These are phyloP conservation scores for Malurus leucopterus DNA, from an alignment of 2,797 vertebrate genomes.

Conservation along the genomic window DNA sequence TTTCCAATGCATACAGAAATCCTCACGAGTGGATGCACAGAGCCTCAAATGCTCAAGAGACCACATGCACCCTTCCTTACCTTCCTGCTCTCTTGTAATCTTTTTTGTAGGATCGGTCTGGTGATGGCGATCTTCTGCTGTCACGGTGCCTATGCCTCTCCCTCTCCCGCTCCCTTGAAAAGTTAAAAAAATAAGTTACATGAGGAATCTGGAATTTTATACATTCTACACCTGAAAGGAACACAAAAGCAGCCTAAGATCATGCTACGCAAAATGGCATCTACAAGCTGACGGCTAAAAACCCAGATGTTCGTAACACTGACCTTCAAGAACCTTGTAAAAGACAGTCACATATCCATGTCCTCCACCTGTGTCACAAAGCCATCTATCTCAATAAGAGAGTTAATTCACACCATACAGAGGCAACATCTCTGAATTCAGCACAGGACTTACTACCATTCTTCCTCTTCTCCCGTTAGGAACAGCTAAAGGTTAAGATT, in stretches of 20 bases:
- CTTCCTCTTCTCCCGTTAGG: background rate
- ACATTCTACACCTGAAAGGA: background rate
- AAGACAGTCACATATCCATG: background rate
- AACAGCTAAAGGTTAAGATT: background rate
- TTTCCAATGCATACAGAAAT: background rate
- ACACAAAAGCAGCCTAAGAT: background rate
- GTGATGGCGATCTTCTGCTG: constrained; percentile 81
- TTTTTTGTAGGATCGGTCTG: constrained; percentile 84
- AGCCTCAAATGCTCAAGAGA: background rate
- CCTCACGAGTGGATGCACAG: background rate
- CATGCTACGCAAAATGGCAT: background rate
- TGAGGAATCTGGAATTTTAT: background rate
- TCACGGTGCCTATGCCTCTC: constrained; percentile 89
- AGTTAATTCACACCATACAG: background rate
- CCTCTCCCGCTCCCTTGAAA: constrained; percentile 76
- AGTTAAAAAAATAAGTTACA: constrained; percentile 54
- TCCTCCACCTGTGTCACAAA: background rate
- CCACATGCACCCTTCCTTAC: constrained; percentile 60
- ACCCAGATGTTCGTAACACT: background rate
- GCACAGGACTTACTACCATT: background rate
- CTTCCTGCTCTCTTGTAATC: constrained; percentile 84
- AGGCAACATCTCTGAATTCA: background rate
- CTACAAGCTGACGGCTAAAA: background rate
- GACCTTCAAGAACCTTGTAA: background rate
- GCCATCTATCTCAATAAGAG: rapidly evolving